Base-by-base conservation (phyloP, 2,888 invertebrate species). In the Copidosoma aretas region DNA sequence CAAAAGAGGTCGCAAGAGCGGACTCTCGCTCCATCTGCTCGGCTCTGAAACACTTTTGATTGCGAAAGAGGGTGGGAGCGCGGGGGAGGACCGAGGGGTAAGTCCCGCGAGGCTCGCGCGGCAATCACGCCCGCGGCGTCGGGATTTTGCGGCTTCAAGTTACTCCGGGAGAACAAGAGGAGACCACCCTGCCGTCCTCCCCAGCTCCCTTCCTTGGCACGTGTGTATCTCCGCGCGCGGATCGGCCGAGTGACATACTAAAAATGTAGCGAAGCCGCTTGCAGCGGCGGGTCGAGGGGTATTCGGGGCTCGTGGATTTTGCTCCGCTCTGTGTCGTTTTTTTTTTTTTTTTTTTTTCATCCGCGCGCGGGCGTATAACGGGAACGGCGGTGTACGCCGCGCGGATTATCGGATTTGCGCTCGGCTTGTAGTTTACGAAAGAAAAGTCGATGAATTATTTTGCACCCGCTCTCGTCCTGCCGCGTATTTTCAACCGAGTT, bases 31-130 rank as follows among this genome's bases (percentile, higher is more conserved):
- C 64, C 51, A 64, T 64, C 59, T 53, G 19, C 57, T 25, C 32
- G 57, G 52, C 43, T 51, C 58, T 67, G 62, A 67, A 67, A 67
- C 56, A 59, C 62, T 62, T 67, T 67, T 67, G 67, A 67, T 67
- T 67, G 67, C 67, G 51, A 60, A 60, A 65, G 54, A 54, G 60
- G 22, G 21, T 49, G 54, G 54, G 54, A 32, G 19, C 58, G 17
- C n/a, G 25, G 52, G 12, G 39, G 25, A 10, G 57, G 46, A 17
- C 17, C n/a, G n/a, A 10, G 32, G 49, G 10, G 39, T 59, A 53
- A 24, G 52, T 39, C 19, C 43, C 43, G 17, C 43, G 43, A 46
- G 43, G 43, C 49, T 12, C 21, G 41, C 39, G 43, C 21, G 39
- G 57, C 61, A 67, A 67, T 67, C 57, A 61, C 39, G 67, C 61